Conservation (phyloP, 2,113 vertebrate species). For the Pseudopodoces humilis region DNA sequence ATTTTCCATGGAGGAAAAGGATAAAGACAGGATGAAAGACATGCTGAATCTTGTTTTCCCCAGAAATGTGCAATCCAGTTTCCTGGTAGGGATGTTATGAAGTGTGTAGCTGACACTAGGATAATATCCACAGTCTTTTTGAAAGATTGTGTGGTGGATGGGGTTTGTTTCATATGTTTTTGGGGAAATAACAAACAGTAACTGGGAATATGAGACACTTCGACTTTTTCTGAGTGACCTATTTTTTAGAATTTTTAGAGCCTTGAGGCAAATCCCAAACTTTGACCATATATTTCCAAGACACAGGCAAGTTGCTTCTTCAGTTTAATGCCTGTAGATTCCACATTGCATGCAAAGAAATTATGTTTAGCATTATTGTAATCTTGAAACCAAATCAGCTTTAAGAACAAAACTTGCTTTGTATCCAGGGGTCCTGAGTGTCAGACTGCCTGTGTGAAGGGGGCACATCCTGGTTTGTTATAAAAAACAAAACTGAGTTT, state of each 20-base stretch:
- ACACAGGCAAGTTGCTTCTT: neutral
- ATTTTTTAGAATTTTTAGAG: neutral
- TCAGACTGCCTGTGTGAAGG: neutral
- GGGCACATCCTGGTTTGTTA: neutral
- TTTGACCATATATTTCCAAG: neutral
- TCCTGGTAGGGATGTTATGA: neutral
- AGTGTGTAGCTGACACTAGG: neutral
- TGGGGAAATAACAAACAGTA: neutral
- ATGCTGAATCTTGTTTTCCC: neutral
- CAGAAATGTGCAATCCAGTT: neutral
- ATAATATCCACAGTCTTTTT: neutral
- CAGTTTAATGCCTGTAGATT: neutral
- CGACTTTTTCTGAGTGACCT: neutral
- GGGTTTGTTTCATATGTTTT: neutral
- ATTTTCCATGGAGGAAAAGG: constrained; percentile 10
- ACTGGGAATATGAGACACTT: neutral
- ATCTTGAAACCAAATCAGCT: neutral
- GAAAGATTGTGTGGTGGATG: neutral
- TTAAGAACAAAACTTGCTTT: neutral
- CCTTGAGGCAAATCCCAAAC: neutral
- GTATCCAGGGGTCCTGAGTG: neutral
- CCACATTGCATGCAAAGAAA: neutral
- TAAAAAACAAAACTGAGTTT: neutral
- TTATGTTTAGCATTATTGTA: neutral
- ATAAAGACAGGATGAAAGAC: neutral